Percentiles rank a stretch among this genome's conserved stretches.
phyloP scores from a whole-genome alignment of 2,113 vertebrate species.

The Scopus umbretta region DNA sequence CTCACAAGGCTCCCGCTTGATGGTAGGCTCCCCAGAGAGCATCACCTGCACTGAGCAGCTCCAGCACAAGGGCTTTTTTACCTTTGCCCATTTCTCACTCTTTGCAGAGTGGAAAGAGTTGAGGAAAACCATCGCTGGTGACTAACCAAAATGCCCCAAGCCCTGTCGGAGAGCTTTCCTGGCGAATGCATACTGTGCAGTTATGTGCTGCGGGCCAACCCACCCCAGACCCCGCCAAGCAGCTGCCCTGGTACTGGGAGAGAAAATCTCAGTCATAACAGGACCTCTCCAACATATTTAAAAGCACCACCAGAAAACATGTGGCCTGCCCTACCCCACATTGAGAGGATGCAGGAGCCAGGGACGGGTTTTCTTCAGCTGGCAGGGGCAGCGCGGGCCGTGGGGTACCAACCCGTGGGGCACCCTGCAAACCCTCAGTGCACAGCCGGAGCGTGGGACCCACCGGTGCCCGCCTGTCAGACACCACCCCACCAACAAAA shows the following conservation, averaged over 20 bases:
- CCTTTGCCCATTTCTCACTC: not conserved
- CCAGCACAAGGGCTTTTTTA: not conserved
- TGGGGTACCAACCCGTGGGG: not conserved
- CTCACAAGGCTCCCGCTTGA: not conserved
- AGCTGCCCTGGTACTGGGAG: not conserved
- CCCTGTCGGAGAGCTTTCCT: not conserved
- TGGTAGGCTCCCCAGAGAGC: not conserved
- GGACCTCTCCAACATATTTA: not conserved
- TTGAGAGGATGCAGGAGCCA: not conserved
- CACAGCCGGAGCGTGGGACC: not conserved
- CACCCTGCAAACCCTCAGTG: not conserved
- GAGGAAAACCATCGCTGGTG: not conserved
- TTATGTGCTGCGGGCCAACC: not conserved
- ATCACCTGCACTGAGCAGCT: not conserved
- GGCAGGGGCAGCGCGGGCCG: not conserved
- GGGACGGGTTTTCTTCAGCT: not conserved
- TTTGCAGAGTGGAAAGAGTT: not conserved
- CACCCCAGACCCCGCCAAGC: not conserved
- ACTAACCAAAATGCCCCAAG: not conserved
- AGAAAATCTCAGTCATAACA: not conserved
- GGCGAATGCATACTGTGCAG: rapidly evolving
- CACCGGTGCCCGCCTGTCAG: not conserved
- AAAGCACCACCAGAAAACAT: not conserved
- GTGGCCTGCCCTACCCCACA: not conserved
- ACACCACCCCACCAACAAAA: not conserved